phyloP scores from a whole-genome alignment of 2,888 invertebrate species.

The Keiferia lycopersicella region DNA sequence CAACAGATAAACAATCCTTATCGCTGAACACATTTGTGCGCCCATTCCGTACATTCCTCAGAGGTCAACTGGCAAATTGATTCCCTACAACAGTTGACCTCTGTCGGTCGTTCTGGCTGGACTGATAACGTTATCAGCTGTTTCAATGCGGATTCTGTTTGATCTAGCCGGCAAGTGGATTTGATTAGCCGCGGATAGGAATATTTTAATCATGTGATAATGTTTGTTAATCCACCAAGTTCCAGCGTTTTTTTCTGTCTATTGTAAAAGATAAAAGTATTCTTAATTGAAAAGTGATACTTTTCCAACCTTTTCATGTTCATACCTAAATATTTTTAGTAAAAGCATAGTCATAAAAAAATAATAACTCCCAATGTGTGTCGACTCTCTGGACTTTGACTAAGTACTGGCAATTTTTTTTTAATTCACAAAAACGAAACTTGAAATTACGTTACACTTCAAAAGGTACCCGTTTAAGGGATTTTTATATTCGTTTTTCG shows the following conservation, averaged over 20 bases:
- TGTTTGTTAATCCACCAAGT: neutral
- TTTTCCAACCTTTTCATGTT: no score
- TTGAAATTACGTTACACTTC: no score
- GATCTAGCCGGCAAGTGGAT: slow-evolving; percentile 29
- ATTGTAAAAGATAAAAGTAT: neutral
- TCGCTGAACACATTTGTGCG: neutral
- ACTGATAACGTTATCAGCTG: slow-evolving; percentile 46
- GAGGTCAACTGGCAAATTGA: slow-evolving; percentile 66
- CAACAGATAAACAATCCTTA: neutral
- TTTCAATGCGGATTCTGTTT: slow-evolving; percentile 11
- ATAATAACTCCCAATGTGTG: no score
- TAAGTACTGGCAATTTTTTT: no score
- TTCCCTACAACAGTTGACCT: slow-evolving; percentile 51
- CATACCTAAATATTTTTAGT: no score
- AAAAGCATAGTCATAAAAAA: no score
- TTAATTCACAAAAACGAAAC: no score
- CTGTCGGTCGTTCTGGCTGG: slow-evolving; percentile 35
- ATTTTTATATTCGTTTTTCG: no score
- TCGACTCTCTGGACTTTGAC: no score
- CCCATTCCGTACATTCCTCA: neutral
- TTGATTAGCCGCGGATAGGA: slow-evolving; percentile 42
- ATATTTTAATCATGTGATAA: neutral
- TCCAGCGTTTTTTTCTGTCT: neutral
- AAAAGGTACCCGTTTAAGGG: no score
- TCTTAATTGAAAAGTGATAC: no score